Evolutionary conservation across 2,797 vertebrate genomes (phyloP).

Genomic region (Hypotaenidia okinawae): DNA sequence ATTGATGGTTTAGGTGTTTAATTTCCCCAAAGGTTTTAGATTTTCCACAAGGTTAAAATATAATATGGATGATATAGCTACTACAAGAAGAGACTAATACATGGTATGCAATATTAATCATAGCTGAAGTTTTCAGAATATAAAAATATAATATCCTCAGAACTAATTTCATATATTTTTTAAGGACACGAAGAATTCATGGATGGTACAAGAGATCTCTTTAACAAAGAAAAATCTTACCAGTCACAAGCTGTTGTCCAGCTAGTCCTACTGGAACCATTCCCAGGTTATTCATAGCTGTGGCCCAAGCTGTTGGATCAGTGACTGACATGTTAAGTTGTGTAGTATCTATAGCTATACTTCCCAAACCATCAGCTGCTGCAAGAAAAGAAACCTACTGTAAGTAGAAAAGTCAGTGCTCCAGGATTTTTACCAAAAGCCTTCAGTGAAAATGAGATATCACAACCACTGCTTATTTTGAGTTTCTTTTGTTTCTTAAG

Average conservation of each 20-base stretch:
- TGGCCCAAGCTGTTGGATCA: conserved; percentile 91
- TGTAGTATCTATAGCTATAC: conserved; percentile 86
- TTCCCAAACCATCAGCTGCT: conserved; percentile 89
- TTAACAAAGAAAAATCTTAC: conserved; percentile 73
- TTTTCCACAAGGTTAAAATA: conserved; percentile 41
- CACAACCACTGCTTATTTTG: background rate
- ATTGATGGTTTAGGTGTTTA: background rate
- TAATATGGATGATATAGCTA: conserved; percentile 8
- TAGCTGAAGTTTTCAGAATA: background rate
- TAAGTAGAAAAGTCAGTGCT: background rate
- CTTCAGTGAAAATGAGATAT: background rate
- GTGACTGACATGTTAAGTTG: conserved; percentile 88
- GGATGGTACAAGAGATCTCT: background rate
- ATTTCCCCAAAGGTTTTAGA: background rate
- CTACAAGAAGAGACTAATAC: background rate
- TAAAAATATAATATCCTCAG: background rate
- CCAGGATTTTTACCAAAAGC: background rate
- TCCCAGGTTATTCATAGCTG: conserved; percentile 94
- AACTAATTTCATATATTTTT: conserved; percentile 14
- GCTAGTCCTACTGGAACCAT: conserved; percentile 91
- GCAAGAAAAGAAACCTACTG: conserved; percentile 34
- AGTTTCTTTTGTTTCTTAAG: background rate
- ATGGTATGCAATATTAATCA: conserved; percentile 30
- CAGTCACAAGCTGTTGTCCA: conserved; percentile 91
- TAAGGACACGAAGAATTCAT: background rate